Conservation (phyloP, 1,140 invertebrate genomes). For the Gryllus bimaculatus region DNA sequence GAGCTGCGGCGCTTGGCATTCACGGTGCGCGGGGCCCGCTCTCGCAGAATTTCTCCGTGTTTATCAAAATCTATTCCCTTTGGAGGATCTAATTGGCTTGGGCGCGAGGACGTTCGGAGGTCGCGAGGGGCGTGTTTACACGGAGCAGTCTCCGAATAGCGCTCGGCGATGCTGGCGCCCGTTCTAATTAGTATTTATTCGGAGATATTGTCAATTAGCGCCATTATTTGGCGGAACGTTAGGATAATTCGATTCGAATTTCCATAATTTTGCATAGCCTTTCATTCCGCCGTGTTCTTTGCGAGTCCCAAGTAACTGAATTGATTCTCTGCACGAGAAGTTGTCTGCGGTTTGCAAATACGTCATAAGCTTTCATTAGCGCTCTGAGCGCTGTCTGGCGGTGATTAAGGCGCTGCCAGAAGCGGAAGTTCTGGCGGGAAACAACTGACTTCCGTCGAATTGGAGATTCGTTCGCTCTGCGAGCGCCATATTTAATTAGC, state of each 20-base stretch:
- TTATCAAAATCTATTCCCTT: background rate
- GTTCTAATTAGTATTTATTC: background rate
- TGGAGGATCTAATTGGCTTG: background rate
- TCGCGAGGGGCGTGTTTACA: background rate
- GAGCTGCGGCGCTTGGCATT: too few species aligned
- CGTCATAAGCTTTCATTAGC: conserved; percentile 11
- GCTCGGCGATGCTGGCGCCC: too few species aligned
- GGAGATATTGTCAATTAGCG: background rate
- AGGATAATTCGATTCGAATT: conserved; percentile 9
- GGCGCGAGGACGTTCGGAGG: background rate
- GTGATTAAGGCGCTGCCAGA: background rate
- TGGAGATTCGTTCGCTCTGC: background rate
- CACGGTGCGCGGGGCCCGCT: too few species aligned
- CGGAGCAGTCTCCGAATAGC: background rate
- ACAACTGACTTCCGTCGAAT: background rate
- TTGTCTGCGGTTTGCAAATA: conserved; percentile 14
- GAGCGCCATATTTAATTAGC: background rate
- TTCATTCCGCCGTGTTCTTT: background rate
- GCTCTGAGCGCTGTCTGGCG: background rate
- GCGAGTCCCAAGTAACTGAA: background rate
- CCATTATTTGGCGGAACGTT: background rate
- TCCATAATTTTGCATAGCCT: conserved; percentile 9
- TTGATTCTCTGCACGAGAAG: conserved; percentile 11
- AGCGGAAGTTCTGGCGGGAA: background rate
- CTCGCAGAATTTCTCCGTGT: background rate